A percentile compares a stretch with the other conserved stretches of the same genome.
Conservation (phyloP, 2,888 invertebrate species). For the Caenorhabditis angaria region DNA sequence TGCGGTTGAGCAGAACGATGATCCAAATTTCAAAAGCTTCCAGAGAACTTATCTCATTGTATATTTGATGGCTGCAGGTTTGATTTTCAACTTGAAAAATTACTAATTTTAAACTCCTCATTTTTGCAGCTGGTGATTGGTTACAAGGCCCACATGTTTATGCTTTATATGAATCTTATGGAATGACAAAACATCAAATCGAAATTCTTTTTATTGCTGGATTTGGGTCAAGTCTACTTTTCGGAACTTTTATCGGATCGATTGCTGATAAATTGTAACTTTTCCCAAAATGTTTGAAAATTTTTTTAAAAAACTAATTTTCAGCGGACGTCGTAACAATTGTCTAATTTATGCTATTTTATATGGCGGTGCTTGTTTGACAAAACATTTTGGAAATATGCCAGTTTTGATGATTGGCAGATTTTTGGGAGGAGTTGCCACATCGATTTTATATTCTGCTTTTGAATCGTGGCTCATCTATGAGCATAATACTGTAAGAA, state of each 20-base stretch:
- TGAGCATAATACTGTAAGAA: conserved; percentile 74
- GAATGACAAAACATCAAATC: conserved; percentile 73
- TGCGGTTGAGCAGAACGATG: conserved; percentile 49
- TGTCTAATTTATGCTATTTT: conserved; percentile 75
- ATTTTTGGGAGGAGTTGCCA: conserved; percentile 75
- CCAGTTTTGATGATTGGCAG: conserved; percentile 73
- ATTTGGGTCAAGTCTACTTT: conserved; percentile 75
- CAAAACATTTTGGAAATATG: conserved; percentile 76
- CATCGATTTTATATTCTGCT: conserved; percentile 75
- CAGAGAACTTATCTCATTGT: conserved; percentile 75
- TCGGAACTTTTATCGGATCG: conserved; percentile 76
- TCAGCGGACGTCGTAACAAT: conserved; percentile 75
- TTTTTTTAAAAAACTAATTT: conserved; percentile 42
- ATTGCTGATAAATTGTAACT: conserved; percentile 76
- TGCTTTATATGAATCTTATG: conserved; percentile 75
- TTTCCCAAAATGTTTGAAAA: background rate
- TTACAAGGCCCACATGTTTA: conserved; percentile 76
- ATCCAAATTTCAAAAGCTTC: conserved; percentile 73
- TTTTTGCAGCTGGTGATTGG: conserved; percentile 75
- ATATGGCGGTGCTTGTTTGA: conserved; percentile 75
- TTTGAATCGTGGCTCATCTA: conserved; percentile 76
- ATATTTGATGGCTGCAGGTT: conserved; percentile 75
- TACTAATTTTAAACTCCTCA: background rate
- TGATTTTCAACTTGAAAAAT: conserved; percentile 13
- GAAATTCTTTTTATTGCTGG: conserved; percentile 75